These are phyloP conservation scores for Theropithecus gelada DNA, from an alignment of 2,113 vertebrate genomes.

Conservation along the genomic window DNA sequence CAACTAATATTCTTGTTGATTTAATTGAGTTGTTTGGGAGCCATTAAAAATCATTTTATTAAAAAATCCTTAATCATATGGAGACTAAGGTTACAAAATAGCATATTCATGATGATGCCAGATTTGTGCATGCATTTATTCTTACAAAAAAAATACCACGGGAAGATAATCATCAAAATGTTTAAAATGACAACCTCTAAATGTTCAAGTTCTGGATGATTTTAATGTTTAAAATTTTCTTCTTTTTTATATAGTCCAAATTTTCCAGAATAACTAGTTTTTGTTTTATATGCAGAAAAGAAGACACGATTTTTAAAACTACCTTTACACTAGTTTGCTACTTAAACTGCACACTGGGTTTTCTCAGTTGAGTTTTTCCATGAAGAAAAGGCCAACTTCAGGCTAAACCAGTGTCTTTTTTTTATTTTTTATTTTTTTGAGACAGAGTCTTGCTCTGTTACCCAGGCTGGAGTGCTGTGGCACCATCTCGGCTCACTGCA, in stretches of 20 bases:
- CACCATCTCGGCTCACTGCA: too few relatives aligned
- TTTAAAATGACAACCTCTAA: slow-evolving; percentile 17
- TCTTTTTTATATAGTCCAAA: not conserved
- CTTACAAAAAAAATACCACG: not conserved
- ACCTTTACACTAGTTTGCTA: not conserved
- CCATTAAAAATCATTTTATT: slow-evolving; percentile 2
- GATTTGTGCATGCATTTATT: not conserved
- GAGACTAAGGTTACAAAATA: not conserved
- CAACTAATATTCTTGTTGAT: not conserved
- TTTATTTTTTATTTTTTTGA: too few relatives aligned
- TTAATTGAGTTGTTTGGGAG: slow-evolving; percentile 10
- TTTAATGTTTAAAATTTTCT: slow-evolving; percentile 4
- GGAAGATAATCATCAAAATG: slow-evolving; percentile 4
- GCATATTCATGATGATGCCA: not conserved
- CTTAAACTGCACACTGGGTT: not conserved
- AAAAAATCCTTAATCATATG: not conserved
- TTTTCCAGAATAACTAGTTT: not conserved
- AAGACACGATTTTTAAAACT: not conserved
- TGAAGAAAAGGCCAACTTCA: not conserved
- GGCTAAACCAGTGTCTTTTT: too few relatives aligned
- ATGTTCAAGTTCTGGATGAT: not conserved
- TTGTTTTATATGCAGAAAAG: not conserved
- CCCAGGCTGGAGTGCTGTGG: too few relatives aligned
- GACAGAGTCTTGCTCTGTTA: fast-evolving
- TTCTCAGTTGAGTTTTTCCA: not conserved